These are phyloP conservation scores for Micronycteris hirsuta DNA, from an alignment of 2,113 vertebrate genomes.

Conservation along the genomic window DNA sequence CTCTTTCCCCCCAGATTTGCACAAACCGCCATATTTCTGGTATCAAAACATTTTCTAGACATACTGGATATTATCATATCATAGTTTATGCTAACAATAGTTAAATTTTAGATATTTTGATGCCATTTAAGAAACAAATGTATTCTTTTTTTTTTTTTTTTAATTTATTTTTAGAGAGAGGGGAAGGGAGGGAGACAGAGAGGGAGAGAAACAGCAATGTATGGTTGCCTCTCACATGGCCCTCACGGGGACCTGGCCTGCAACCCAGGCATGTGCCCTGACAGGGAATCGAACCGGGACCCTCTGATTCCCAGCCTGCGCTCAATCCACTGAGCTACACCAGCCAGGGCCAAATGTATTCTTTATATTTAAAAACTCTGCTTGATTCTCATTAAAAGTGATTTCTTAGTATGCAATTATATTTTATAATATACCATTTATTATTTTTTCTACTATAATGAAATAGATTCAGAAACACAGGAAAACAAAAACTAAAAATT, in stretches of 20 bases:
- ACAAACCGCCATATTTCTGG: not conserved
- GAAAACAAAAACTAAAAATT: not conserved
- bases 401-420: not conserved
- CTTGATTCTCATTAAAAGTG: not conserved
- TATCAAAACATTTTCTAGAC: constrained; percentile 4
- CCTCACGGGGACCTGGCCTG: too few species aligned
- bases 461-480: not conserved
- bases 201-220: too few species aligned
- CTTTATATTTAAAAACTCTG: not conserved
- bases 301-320: too few species aligned
- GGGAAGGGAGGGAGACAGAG: too few species aligned
- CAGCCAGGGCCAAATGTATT: too few species aligned
- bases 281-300: too few species aligned
- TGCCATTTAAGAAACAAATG: not conserved
- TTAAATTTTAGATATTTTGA: not conserved
- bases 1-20: not conserved
- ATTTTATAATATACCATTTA: not conserved
- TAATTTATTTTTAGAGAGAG: too few species aligned
- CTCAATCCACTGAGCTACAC: too few species aligned
- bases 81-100: not conserved
- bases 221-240: too few species aligned
- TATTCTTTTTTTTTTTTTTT: too few species aligned
- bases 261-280: too few species aligned
- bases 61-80: not conserved
- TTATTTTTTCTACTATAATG: not conserved